These are phyloP conservation scores for Dinoponera quadriceps DNA, from an alignment of 1,140 invertebrate genomes.

Conservation along the genomic window DNA sequence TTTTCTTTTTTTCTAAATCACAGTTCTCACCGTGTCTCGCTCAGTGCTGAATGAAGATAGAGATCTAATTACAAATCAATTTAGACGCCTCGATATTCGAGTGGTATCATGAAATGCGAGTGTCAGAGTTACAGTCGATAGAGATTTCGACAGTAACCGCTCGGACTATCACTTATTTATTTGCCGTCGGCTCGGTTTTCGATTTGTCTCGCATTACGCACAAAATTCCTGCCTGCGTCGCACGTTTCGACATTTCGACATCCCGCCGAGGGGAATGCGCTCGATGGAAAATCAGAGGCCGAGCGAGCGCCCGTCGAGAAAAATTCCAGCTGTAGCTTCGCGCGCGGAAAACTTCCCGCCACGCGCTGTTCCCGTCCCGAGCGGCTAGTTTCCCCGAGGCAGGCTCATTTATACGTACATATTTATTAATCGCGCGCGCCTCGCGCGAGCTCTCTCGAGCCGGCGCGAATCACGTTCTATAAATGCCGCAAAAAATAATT, in stretches of 20 bases:
- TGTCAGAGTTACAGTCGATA: background rate
- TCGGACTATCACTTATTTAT: background rate
- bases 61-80: background rate
- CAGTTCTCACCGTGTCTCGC: background rate
- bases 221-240: background rate
- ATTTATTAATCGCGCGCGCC: constrained; percentile 41
- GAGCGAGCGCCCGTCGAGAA: background rate
- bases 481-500: constrained; percentile 58
- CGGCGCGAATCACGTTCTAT: constrained; percentile 50
- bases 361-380: background rate
- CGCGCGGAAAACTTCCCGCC: background rate
- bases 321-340: constrained; percentile 19
- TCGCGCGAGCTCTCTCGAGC: constrained; percentile 1
- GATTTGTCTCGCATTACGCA: constrained; percentile 12
- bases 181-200: background rate
- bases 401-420: constrained; percentile 33
- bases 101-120: background rate
- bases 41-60: background rate
- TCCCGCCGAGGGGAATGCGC: constrained; percentile 11
- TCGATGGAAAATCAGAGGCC: constrained; percentile 36
- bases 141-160: background rate
- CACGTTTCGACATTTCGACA: background rate
- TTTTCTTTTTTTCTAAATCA: background rate
- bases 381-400: background rate
- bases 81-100: background rate